A percentile compares a stretch with the other conserved stretches of the same genome.
Evolutionary conservation across 2,797 vertebrate species (phyloP).

Genomic region (Podargus strigoides): DNA sequence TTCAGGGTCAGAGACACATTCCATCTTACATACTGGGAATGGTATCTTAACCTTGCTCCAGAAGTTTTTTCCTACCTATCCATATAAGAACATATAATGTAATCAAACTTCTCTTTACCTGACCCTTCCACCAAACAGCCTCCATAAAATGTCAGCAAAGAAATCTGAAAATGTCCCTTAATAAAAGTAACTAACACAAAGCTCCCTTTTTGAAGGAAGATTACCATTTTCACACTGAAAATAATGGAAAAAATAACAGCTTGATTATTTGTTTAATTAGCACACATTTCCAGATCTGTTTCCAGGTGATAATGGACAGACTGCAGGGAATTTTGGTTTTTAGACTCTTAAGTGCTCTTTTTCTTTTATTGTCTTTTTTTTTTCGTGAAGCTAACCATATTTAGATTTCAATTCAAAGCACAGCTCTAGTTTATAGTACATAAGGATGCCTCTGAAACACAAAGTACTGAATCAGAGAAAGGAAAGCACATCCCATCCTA

Average conservation of each 20-base stretch:
- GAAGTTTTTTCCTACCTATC: neutral
- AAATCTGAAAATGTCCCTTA: neutral
- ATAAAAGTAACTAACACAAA: neutral
- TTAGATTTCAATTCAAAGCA: constrained; percentile 34
- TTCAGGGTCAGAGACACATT: neutral
- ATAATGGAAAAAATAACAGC: neutral
- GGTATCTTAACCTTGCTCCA: neutral
- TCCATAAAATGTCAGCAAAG: neutral
- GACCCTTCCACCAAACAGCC: neutral
- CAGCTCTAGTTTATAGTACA: constrained; percentile 10
- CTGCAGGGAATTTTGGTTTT: neutral
- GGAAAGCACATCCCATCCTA: constrained; percentile 41
- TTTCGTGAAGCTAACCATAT: neutral
- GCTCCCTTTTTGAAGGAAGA: neutral
- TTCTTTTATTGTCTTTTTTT: neutral
- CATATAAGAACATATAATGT: neutral
- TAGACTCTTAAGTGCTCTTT: neutral
- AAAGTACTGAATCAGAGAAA: constrained; percentile 35
- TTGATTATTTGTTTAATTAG: neutral
- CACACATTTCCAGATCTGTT: neutral
- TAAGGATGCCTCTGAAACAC: constrained; percentile 27
- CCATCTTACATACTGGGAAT: neutral
- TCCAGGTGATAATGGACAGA: neutral
- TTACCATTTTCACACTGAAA: neutral
- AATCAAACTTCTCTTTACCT: neutral